Evolutionary conservation across 2,888 invertebrate species (phyloP), one percentile per base, ranked within the genome.

Genomic region (Nineta flava): DNA sequence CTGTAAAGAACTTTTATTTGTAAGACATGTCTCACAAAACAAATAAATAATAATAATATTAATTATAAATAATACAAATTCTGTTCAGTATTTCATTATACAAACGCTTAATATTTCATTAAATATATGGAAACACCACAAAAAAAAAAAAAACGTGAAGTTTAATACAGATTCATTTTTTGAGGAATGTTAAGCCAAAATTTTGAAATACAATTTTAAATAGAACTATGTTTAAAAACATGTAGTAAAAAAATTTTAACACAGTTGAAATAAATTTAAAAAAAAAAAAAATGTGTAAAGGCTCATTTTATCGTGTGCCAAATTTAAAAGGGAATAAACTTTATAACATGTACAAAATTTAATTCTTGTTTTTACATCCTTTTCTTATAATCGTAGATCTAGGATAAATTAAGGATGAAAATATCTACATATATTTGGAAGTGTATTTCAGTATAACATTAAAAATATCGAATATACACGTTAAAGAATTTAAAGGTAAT

Each of bases 301-400:
- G 64, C 65, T 67, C 66, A 67, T 62, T 67, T n/a, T 6, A 65
- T 67, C 65, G 64, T 67, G 67, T 67, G 67, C 67, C 67, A 67
- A 67, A 67, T 63, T 66, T 60, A 61, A 63, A 62, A 15, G 38
- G 41, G 44, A 49, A 45, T 45, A 49, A 49, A 49, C 41, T 49
- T 49, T 49, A 42, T 49, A 49, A 49, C 13, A 48, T 48, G 48
- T 48, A 48, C 48, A 48, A 41, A 48, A 21, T 42, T 16, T 12
- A 34, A n/a, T 13, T 26, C 4, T 17, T 6, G 9, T 15, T 26
- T 47, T 17, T 47, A 17, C 35, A 19, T n/a, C 21, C 9, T 47
- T 15, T 46, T 16, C 7, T 31, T 34, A 15, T 46, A 19, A 19
- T 19, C 19, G 54, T 19, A 19, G 19, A 19, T 19, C 19, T 19